Evolutionary conservation across 2,797 vertebrate species (phyloP), one percentile per base, ranked within the genome.

Genomic region (Propithecus deckenii): DNA sequence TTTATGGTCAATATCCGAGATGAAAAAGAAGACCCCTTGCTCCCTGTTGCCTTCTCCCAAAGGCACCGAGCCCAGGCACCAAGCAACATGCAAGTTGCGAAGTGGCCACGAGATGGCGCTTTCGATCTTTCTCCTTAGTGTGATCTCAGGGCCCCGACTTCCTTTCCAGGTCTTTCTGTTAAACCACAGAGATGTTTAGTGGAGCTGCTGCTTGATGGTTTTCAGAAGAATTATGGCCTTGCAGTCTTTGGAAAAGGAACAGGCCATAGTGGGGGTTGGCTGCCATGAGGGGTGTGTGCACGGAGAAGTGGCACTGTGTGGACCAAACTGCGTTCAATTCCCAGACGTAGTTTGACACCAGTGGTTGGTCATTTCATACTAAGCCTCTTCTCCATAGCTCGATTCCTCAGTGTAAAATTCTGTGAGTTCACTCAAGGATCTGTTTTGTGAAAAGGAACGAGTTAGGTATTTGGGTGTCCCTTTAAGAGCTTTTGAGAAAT

Each of bases 81-180:
- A 25, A 71, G 86, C 35, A 46, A 41, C 41, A 0, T 65, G 83
- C 88, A 83, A 65, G 14, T 57, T 69, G 63, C 15, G 2, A 89
- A 35, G 1, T 59, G 4, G 89, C 95, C 97, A 97, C 96, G 6
- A 93, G 97, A 71, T 97, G 97, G 94, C 30, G 57, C 89, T 5
- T 74, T 61, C 0, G 79, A 52, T 35, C 95, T 81, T 94, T 97
- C 32, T 35, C 65, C 67, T 78, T 65, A 50, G 2, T 0, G 63
- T 0, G 22, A 22, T 23, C 20, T 5, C 48, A 1, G 6, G 14
- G 38, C 10, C 17, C 30, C 1, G 11, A 12, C 8, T 35, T 32
- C 35, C 75, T 81, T 71, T 17, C 35, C 43, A 25, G 38, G n/a
- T 71, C 69, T 97, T 59, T 25, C 48, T 25, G 0, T 61, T 30